phyloP scores from a whole-genome alignment of 53 echinoderm and acorn worm genomes.

The Antedon mediterranea region DNA sequence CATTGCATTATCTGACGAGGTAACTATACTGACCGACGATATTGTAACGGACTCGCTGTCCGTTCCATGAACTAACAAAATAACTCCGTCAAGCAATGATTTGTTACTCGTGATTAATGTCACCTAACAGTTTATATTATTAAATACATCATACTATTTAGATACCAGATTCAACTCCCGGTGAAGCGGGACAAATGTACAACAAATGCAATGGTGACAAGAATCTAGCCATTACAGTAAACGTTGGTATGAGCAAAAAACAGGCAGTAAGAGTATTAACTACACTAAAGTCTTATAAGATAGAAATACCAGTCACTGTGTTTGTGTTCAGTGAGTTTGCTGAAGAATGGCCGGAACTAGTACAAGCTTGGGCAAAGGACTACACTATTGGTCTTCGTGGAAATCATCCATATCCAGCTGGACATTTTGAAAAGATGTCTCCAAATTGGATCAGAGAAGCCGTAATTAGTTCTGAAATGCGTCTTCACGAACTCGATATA shows the following conservation, averaged over 20 bases:
- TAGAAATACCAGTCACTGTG: conserved; percentile 16
- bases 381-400: conserved; percentile 26
- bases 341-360: conserved; percentile 15
- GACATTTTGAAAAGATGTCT: conserved; percentile 24
- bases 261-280: conserved; percentile 20
- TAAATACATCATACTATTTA: too few species aligned
- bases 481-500: conserved; percentile 18
- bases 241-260: conserved; percentile 31
- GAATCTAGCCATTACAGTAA: conserved; percentile 8
- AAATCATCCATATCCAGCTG: too few species aligned
- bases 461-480: conserved; percentile 15
- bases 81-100: too few species aligned
- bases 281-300: conserved; percentile 18
- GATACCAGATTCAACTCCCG: conserved; percentile 14
- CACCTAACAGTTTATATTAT: too few species aligned
- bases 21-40: too few species aligned
- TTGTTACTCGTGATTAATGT: too few species aligned
- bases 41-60: too few species aligned
- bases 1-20: too few species aligned
- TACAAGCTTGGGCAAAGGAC: conserved; percentile 14
- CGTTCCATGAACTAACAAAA: too few species aligned
- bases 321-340: conserved; percentile 46
- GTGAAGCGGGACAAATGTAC: conserved; percentile 14
- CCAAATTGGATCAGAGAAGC: conserved; percentile 25
- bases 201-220: conserved; percentile 2